phyloP scores from a whole-genome alignment of 2,113 vertebrate genomes.

The Anarhynchus alexandrinus region DNA sequence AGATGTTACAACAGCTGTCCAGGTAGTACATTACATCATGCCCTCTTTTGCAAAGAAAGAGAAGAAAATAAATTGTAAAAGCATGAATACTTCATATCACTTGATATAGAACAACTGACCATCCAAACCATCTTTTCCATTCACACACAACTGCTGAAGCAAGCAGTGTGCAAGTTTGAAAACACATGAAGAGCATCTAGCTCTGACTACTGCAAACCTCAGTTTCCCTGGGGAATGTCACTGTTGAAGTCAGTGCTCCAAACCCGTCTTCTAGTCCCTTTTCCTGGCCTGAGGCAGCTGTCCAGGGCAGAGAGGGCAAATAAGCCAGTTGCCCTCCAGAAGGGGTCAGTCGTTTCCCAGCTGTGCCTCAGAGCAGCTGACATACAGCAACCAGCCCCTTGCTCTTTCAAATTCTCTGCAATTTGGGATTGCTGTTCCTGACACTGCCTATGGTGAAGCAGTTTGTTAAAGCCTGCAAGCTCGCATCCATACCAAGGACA shows the following conservation, averaged over 20 bases:
- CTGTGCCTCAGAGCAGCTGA: neutral
- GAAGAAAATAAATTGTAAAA: neutral
- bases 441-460: neutral
- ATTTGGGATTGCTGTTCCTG: neutral
- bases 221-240: neutral
- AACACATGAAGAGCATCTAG: neutral
- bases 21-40: neutral
- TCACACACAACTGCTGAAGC: neutral
- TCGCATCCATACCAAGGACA: neutral
- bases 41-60: neutral
- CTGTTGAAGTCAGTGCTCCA: neutral
- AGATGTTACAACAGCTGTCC: neutral
- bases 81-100: neutral
- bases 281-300: neutral
- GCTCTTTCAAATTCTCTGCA: neutral
- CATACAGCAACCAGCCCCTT: neutral
- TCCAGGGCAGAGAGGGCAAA: neutral
- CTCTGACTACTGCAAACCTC: neutral
- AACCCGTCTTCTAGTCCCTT: neutral
- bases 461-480: neutral
- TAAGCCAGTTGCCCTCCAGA: neutral
- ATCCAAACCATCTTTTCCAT: neutral
- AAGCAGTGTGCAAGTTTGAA: neutral
- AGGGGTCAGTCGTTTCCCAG: neutral
- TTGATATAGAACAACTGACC: neutral